These are phyloP conservation scores for Mythimna pallens DNA, from an alignment of 2,888 invertebrate genomes.

Conservation along the genomic window DNA sequence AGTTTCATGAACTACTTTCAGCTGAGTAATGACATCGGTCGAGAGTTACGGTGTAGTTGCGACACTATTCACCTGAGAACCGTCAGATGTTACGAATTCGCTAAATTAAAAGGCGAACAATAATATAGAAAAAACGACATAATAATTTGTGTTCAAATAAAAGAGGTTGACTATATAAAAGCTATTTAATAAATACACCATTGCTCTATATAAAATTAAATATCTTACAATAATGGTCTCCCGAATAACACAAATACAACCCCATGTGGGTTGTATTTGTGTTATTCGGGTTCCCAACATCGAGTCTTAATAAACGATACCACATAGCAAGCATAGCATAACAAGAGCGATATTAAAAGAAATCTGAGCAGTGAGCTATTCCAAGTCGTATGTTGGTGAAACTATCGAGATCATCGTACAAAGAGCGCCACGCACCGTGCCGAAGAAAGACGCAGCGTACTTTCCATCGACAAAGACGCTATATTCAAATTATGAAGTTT, in stretches of 20 bases:
- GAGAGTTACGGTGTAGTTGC: conserved; percentile 74
- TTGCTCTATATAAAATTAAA: conserved; percentile 13
- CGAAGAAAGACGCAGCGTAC: conserved; percentile 77
- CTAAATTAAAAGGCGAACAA: conserved; percentile 20
- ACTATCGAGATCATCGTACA: conserved; percentile 83
- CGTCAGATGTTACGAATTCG: conserved; percentile 33
- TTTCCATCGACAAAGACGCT: conserved; percentile 79
- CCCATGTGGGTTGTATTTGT: too few species aligned
- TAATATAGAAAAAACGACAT: background rate
- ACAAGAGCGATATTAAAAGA: conserved; percentile 64
- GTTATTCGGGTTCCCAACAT: too few species aligned
- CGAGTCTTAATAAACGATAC: conserved; percentile 38
- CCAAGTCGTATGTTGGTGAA: conserved; percentile 77
- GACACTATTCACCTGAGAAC: conserved; percentile 71
- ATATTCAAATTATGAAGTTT: conserved; percentile 77
- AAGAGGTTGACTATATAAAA: conserved; percentile 1
- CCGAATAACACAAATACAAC: conserved; percentile 27
- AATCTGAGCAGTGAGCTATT: conserved; percentile 68
- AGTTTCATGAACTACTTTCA: conserved; percentile 84
- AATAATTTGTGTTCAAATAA: conserved; percentile 7
- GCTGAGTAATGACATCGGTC: conserved; percentile 78
- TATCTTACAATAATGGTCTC: conserved; percentile 31
- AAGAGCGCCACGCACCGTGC: conserved; percentile 77
- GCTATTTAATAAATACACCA: conserved; percentile 15
- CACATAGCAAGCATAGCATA: conserved; percentile 53